phyloP scores from a whole-genome alignment of 2,113 vertebrate genomes.

The Scomber scombrus region DNA sequence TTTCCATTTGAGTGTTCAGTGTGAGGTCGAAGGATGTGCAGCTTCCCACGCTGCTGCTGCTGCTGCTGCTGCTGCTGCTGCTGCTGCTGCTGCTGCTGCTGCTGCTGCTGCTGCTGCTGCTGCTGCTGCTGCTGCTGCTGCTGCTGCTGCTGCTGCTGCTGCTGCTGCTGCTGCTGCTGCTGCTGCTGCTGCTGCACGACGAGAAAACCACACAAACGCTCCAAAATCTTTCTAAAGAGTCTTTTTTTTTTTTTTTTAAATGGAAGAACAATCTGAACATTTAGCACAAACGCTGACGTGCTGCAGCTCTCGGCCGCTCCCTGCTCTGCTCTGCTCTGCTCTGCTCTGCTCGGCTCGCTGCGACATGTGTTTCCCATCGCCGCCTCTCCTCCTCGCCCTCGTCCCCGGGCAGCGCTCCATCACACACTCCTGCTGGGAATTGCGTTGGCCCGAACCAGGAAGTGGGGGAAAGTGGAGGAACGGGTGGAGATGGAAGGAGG shows the following conservation, averaged over 20 bases:
- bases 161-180: too few species aligned
- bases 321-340: conserved; percentile 25
- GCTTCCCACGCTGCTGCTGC: conserved; percentile 56
- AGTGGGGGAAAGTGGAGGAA: conserved; percentile 38
- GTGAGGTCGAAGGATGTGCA: conserved; percentile 39
- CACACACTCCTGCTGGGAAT: conserved; percentile 73
- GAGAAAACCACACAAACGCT: conserved; percentile 24
- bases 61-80: too few species aligned
- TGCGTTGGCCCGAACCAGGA: conserved; percentile 67
- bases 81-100: too few species aligned
- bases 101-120: too few species aligned
- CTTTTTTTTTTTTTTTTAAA: too few species aligned
- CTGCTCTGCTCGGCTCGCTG: conserved; percentile 21
- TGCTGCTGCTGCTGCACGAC: too few species aligned
- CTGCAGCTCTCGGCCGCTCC: conserved; percentile 41
- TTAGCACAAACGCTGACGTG: background rate
- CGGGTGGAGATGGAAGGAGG: background rate
- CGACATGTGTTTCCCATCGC: conserved; percentile 81
- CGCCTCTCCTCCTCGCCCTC: conserved; percentile 41
- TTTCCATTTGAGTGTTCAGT: conserved; percentile 29
- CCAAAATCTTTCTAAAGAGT: too few species aligned
- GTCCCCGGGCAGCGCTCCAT: conserved; percentile 69
- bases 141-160: too few species aligned
- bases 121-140: too few species aligned
- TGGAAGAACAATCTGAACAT: conserved; percentile 30